A percentile compares a stretch with the other conserved stretches of the same genome.
Evolutionary conservation across 2,888 invertebrate species (phyloP).

Genomic region (Acleris holmiana): DNA sequence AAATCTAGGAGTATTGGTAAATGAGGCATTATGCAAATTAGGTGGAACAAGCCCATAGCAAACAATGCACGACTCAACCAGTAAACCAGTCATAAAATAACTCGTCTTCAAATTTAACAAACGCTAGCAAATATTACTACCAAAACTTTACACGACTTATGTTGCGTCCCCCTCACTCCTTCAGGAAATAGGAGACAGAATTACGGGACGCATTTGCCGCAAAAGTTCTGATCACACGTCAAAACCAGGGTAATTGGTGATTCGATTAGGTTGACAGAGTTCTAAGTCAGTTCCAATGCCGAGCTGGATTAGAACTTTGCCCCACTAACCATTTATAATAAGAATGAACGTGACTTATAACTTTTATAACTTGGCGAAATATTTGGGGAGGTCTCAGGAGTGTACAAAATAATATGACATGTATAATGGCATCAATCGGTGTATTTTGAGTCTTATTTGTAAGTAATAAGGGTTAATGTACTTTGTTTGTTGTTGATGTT

Average conservation of each 20-base stretch:
- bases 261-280: constrained; percentile 41
- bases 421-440: too few species aligned
- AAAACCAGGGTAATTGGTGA: constrained; percentile 37
- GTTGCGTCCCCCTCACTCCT: not conserved
- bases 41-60: too few species aligned
- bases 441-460: too few species aligned
- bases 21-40: too few species aligned
- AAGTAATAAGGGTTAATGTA: not conserved
- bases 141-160: constrained; percentile 18
- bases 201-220: constrained; percentile 12
- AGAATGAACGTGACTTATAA: constrained; percentile 30
- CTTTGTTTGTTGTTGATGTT: not conserved
- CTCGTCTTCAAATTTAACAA: not conserved
- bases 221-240: constrained; percentile 37
- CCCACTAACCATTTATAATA: constrained; percentile 9
- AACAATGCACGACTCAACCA: not conserved
- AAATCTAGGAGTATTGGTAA: too few species aligned
- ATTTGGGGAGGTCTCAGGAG: not conserved
- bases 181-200: constrained; percentile 9
- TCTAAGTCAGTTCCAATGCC: constrained; percentile 36
- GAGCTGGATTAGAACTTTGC: constrained; percentile 37
- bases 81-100: not conserved
- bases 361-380: constrained; percentile 2
- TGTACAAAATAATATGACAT: not conserved
- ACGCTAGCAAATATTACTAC: constrained; percentile 12